phyloP scores from a whole-genome alignment of 2,797 vertebrate genomes.

The Danio jaintianensis region DNA sequence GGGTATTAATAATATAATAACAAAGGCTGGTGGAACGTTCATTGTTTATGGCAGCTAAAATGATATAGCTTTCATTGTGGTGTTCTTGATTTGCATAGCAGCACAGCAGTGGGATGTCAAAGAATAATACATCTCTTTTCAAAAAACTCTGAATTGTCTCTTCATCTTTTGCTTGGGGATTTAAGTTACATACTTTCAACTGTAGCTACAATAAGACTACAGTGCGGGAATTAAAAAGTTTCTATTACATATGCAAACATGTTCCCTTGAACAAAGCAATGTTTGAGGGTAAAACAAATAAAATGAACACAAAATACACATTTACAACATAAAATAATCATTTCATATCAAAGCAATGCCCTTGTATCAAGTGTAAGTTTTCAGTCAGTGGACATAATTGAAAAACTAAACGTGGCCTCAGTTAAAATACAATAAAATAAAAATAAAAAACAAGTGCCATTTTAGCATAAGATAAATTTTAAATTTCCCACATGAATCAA shows the following conservation, averaged over 20 bases:
- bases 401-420: constrained; percentile 26
- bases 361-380: constrained; percentile 53
- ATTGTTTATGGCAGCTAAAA: constrained; percentile 44
- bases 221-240: constrained; percentile 46
- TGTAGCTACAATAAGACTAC: constrained; percentile 46
- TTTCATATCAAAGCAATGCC: constrained; percentile 44
- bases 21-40: constrained; percentile 31
- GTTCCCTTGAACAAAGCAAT: constrained; percentile 32
- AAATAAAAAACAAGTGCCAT: constrained; percentile 24
- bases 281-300: constrained; percentile 15
- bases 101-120: constrained; percentile 46
- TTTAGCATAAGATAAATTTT: constrained; percentile 29
- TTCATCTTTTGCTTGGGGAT: constrained; percentile 39
- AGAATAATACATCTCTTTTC: constrained; percentile 40
- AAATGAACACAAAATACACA: constrained; percentile 36
- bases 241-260: constrained; percentile 43
- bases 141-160: constrained; percentile 37
- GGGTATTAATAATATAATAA: constrained; percentile 36
- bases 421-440: constrained; percentile 30
- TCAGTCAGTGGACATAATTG: constrained; percentile 48
- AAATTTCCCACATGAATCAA: constrained; percentile 66
- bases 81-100: constrained; percentile 47
- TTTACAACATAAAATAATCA: constrained; percentile 43
- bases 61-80: constrained; percentile 37
- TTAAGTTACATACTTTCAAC: constrained; percentile 41